Conservation (phyloP, 2,113 vertebrate species). For the Petrocephalus zakoni region DNA sequence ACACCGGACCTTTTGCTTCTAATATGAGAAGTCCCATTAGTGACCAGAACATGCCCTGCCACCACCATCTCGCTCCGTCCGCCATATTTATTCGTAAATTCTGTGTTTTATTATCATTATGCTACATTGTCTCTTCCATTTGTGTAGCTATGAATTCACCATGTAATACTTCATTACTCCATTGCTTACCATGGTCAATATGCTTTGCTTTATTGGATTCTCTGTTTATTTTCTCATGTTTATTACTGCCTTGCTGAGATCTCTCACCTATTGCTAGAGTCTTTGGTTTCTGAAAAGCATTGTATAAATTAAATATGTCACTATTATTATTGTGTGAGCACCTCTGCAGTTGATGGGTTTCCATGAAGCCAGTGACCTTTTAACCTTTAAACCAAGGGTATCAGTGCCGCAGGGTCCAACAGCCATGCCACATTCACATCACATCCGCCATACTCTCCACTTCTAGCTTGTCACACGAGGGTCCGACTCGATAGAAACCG, state of each 20-base stretch:
- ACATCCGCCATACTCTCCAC: too few species aligned
- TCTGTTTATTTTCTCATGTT: neutral
- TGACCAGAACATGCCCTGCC: neutral
- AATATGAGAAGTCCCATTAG: neutral
- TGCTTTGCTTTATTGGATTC: neutral
- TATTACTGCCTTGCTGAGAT: neutral
- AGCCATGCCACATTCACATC: too few species aligned
- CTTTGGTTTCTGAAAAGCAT: neutral
- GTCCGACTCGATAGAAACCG: neutral
- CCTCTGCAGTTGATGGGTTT: neutral
- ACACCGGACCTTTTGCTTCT: neutral
- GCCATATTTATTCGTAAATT: neutral
- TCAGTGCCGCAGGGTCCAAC: neutral
- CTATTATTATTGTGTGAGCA: neutral
- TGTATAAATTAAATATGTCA: neutral
- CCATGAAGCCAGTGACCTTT: neutral
- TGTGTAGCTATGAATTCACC: neutral
- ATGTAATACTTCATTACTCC: neutral
- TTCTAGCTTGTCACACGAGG: neutral
- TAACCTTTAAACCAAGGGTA: neutral
- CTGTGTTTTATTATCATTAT: neutral
- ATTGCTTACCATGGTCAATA: neutral
- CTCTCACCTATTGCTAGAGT: neutral
- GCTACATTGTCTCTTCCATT: neutral
- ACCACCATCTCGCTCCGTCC: neutral